Conservation (phyloP, 2,888 invertebrate species). For the Rhimphoctona megacephalus region DNA sequence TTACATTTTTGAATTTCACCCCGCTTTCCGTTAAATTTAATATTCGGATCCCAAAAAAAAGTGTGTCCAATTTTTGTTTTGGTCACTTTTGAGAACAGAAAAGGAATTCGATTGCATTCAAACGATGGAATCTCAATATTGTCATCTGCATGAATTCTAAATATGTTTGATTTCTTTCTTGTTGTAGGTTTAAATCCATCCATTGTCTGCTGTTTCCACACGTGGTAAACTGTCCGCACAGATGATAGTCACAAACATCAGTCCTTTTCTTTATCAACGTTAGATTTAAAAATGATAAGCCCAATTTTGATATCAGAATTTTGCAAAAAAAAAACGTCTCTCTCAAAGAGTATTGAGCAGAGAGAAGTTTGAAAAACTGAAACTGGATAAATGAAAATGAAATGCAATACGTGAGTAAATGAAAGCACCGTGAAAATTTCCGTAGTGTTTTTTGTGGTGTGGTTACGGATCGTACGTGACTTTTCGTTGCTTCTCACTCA, state of each 20-base stretch:
- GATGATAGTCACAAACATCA: slow-evolving; percentile 77
- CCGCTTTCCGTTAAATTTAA: background rate
- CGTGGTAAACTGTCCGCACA: slow-evolving; percentile 91
- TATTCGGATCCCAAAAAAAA: background rate
- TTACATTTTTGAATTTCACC: too few relatives aligned
- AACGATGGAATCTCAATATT: background rate
- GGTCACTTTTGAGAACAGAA: background rate
- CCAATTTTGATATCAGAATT: background rate
- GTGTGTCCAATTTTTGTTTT: background rate
- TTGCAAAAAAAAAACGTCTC: background rate
- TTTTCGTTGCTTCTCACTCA: slow-evolving; percentile 7
- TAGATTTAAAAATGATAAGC: slow-evolving; percentile 11
- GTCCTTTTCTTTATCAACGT: slow-evolving; percentile 14
- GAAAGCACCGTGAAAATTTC: slow-evolving; percentile 8
- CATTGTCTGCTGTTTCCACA: slow-evolving; percentile 96
- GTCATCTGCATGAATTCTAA: background rate
- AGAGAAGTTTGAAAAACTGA: slow-evolving; percentile 42
- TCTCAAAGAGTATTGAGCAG: background rate
- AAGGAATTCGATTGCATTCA: background rate
- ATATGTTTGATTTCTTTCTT: background rate
- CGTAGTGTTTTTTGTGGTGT: background rate
- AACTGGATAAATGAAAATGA: background rate
- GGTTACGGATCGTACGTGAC: slow-evolving; percentile 33
- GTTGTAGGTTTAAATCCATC: slow-evolving; percentile 93
- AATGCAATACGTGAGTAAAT: slow-evolving; percentile 26